Percentiles rank a stretch among this genome's conserved stretches.
phyloP scores from a whole-genome alignment of 2,888 invertebrate species.

The Phengaris alcon region DNA sequence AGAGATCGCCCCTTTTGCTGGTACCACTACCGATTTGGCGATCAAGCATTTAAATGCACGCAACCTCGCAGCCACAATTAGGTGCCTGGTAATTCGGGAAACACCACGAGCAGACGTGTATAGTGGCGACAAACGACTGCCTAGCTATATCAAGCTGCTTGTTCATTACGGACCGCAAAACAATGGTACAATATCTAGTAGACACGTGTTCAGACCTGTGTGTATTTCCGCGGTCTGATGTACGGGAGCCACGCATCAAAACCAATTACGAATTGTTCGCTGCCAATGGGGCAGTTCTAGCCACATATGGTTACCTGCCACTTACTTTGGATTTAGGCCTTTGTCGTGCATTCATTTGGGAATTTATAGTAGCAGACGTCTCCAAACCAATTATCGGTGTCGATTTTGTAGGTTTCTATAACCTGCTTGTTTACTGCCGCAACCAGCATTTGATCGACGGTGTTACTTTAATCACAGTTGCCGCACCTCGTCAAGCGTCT shows the following conservation, averaged over 20 bases:
- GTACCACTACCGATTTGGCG: neutral
- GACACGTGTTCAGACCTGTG: constrained; percentile 36
- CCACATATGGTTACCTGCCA: constrained; percentile 36
- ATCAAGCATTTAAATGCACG: neutral
- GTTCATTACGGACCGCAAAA: constrained; percentile 35
- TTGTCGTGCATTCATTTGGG: constrained; percentile 43
- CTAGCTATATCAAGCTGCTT: constrained; percentile 28
- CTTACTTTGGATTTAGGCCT: constrained; percentile 34
- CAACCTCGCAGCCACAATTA: neutral
- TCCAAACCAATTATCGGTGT: constrained; percentile 49
- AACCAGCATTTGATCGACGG: neutral
- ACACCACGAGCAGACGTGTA: neutral
- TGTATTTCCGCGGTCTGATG: constrained; percentile 33
- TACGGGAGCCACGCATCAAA: constrained; percentile 22
- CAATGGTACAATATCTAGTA: constrained; percentile 32
- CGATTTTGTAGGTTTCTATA: constrained; percentile 42
- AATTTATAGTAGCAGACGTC: constrained; percentile 48
- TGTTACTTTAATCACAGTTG: neutral
- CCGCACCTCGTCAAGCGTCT: neutral
- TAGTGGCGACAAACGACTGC: constrained; percentile 29
- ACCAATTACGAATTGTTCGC: constrained; percentile 43
- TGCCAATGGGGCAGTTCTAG: constrained; percentile 47
- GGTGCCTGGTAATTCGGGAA: constrained; percentile 9
- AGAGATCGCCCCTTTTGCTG: neutral
- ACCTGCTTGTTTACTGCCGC: constrained; percentile 15